Base-by-base conservation (phyloP, 2,888 invertebrate species). In the Willowsia nigromaculata region DNA sequence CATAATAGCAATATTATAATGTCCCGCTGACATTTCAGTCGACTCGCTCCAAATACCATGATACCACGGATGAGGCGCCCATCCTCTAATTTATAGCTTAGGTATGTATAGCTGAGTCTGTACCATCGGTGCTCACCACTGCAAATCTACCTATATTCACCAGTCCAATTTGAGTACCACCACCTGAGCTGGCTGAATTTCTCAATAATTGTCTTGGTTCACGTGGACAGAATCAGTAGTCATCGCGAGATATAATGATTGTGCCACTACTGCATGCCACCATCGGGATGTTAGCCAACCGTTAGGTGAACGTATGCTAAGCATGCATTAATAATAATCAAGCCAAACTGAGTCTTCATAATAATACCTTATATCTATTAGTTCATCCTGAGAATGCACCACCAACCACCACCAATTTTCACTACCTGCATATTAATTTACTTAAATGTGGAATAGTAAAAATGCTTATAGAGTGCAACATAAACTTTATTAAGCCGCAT, bases 1-100 rank as follows among this genome's bases (percentile, higher is more conserved):
- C 13, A 6, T 13, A 6, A 37, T 37, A 37, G 50, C 27, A 76
- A 3, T 4, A 76, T 50, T 40, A 65, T 25, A 40, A 65, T 85
- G 85, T 85, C 85, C 85, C 47, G 78, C 85, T 85, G 85, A 85
- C 85, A 85, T 85, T 85, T 85, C 62, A 59, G 56, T 33, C 78
- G 85, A 85, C 40, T 30, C 78, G 85, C 85, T 85, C 85, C 62
- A 85, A 78, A 85, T 85, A 78, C 59, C 78, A 65, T 50, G 50
- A 47, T 43, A 78, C 50, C 47, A 68, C 27, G 22, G 65, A 78
- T 53, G 53, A 56, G 78, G 78, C 78, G 78, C 78, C 78, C 78
- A 78, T 78, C 78, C 78, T 78, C 13, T 37, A 56, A 78, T 78
- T 78, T 78, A 78, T 78, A 37, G 27, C 74, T 47, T 1, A 27